A percentile compares a stretch with the other conserved stretches of the same genome.
Conservation (phyloP, 2,888 invertebrate genomes). For the Petrophora chlorosata region DNA sequence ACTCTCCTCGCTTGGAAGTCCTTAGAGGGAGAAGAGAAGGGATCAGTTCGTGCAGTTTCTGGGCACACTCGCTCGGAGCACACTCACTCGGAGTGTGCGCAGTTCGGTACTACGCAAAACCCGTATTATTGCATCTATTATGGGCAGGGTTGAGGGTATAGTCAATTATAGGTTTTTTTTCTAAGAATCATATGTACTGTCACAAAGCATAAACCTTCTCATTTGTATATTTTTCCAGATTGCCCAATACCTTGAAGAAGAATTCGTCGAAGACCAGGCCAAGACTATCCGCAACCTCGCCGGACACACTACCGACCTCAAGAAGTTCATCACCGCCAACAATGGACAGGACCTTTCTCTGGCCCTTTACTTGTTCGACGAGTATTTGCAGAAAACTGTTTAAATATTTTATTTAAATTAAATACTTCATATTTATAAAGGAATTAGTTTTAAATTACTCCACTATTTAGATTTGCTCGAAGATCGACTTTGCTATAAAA, state of each 20-base stretch:
- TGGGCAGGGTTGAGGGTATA: too few relatives aligned
- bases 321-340: constrained; percentile 83
- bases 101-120: too few relatives aligned
- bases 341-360: constrained; percentile 84
- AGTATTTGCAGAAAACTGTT: constrained; percentile 78
- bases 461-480: constrained; percentile 35
- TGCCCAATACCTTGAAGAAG: constrained; percentile 90
- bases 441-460: constrained; percentile 7
- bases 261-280: constrained; percentile 88
- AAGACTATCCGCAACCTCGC: constrained; percentile 87
- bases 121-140: too few relatives aligned
- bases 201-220: too few relatives aligned
- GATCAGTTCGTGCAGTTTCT: too few relatives aligned
- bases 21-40: too few relatives aligned
- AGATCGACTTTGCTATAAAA: constrained; percentile 23
- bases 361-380: constrained; percentile 89
- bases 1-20: too few relatives aligned
- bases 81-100: too few relatives aligned
- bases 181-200: too few relatives aligned
- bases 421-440: neutral
- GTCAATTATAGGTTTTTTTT: too few relatives aligned
- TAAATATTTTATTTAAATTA: constrained; percentile 43
- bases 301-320: constrained; percentile 89
- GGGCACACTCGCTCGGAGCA: too few relatives aligned
- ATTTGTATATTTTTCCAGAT: constrained; percentile 62